Base-by-base conservation (phyloP, 1,140 invertebrate genomes). In the Drosophila nikananu region DNA sequence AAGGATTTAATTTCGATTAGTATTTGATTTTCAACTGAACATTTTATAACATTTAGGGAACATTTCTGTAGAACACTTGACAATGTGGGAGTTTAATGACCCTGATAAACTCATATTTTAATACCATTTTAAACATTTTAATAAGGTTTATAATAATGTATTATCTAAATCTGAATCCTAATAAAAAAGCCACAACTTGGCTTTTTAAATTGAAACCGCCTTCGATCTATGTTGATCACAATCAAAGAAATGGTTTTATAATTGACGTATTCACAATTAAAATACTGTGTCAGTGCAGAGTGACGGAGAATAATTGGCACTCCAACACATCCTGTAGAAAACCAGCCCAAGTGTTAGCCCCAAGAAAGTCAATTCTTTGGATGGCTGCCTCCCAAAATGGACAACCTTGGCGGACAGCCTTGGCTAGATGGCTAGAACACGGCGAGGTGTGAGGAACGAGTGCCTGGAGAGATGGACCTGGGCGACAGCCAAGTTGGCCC, bases 391-490 rank as follows among this genome's bases (percentile, higher is more conserved):
- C 70, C 70, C 37, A 72, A 73, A 73, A 73, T 73, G 70, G 70
- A 59, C 66, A 73, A 60, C 70, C 70, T 73, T 73, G 66, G 66
- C 30, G 44, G 54, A 12, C 44, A 72, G 67, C 67, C 66, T 73
- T 58, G 65, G 68, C 70, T 35, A 49, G 42, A 25, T 57, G 39
- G 51, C 49, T 32, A 72, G 32, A 49, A 71, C 32, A 37, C 19
- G 2, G n/a, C 4, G 1, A 55, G 52, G 70, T 73, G 67, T 72
- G 54, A 72, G 25, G 30, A 35, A 37, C 63, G 63, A 66, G 66
- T 72, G 54, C 32, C 21, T 59, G 42, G 66, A 71, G 44, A 71
- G 66, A 72, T 72, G 68, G 44, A 71, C 44, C 57, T 71, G 68
- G 51, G 25, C 42, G 54, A 35, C 35, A 30, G 37, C 48, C 58